Percentiles rank a stretch among this genome's conserved stretches.
Evolutionary conservation across 2,797 vertebrate genomes (phyloP).

Genomic region (Triplophysa bombifrons): DNA sequence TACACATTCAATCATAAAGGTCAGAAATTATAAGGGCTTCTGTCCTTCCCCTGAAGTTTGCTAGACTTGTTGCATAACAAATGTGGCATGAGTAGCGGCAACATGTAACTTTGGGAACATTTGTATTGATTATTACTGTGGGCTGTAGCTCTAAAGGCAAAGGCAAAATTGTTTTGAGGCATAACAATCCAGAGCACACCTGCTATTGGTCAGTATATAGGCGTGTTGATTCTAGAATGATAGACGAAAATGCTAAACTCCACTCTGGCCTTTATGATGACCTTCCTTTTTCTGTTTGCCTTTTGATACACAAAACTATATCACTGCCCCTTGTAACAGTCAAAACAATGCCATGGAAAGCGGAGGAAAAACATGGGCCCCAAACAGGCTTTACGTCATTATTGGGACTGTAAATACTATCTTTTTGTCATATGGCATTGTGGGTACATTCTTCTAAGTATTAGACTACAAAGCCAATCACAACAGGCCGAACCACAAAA

Average conservation of each 20-base stretch:
- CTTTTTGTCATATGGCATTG: background rate
- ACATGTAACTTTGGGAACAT: slow-evolving; percentile 30
- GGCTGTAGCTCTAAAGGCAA: slow-evolving; percentile 17
- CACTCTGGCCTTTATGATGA: background rate
- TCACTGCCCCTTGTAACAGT: background rate
- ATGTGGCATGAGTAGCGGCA: background rate
- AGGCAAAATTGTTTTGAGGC: slow-evolving; percentile 22
- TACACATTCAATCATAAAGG: background rate
- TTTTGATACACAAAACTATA: slow-evolving; percentile 15
- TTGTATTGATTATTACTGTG: slow-evolving; percentile 53
- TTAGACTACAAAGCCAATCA: background rate
- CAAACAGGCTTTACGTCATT: background rate
- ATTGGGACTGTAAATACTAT: slow-evolving; percentile 24
- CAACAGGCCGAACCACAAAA: background rate
- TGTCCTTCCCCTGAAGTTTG: background rate
- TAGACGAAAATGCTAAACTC: background rate
- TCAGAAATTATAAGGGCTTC: background rate
- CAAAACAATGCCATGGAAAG: background rate
- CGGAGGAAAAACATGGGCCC: background rate
- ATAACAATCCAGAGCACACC: background rate
- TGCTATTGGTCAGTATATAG: slow-evolving; percentile 66
- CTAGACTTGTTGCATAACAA: slow-evolving; percentile 1
- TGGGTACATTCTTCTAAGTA: too few relatives aligned
- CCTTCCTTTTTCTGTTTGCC: background rate
- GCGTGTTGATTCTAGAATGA: slow-evolving; percentile 46